Evolutionary conservation across 1,140 invertebrate genomes (phyloP).

Genomic region (Drosophila bifasciata): DNA sequence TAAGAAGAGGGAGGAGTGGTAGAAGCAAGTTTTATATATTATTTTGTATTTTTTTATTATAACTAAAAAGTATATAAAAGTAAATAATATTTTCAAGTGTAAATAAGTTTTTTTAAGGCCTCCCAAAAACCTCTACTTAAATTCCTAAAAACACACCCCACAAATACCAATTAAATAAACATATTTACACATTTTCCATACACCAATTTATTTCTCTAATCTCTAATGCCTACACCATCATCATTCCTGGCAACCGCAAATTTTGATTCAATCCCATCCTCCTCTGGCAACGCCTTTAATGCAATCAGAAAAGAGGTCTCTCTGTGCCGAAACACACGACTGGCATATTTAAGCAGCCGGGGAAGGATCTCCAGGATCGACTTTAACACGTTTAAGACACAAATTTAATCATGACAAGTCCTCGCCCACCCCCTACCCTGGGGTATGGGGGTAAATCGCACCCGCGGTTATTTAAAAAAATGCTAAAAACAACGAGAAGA

Average conservation of each 20-base stretch:
- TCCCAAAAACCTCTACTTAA: too few species aligned
- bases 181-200: constrained; percentile 8
- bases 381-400: constrained; percentile 70
- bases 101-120: too few species aligned
- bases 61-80: too few species aligned
- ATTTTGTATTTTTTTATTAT: too few species aligned
- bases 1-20: constrained; percentile 2
- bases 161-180: not conserved
- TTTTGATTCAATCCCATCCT: constrained; percentile 45
- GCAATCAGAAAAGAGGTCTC: constrained; percentile 52
- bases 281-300: constrained; percentile 44
- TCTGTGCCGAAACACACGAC: constrained; percentile 40
- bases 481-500: constrained; percentile 59
- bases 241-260: constrained; percentile 61
- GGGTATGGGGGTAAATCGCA: constrained; percentile 61
- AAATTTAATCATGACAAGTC: constrained; percentile 73
- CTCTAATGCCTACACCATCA: not conserved
- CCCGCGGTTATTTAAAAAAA: constrained; percentile 79
- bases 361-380: constrained; percentile 15
- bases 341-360: constrained; percentile 68
- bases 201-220: constrained; percentile 14
- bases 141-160: too few species aligned
- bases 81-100: too few species aligned
- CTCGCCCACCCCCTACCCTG: constrained; percentile 17
- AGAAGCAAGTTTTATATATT: too few species aligned